phyloP scores from a whole-genome alignment of 2,113 vertebrate genomes.

The Bambusicola thoracicus region DNA sequence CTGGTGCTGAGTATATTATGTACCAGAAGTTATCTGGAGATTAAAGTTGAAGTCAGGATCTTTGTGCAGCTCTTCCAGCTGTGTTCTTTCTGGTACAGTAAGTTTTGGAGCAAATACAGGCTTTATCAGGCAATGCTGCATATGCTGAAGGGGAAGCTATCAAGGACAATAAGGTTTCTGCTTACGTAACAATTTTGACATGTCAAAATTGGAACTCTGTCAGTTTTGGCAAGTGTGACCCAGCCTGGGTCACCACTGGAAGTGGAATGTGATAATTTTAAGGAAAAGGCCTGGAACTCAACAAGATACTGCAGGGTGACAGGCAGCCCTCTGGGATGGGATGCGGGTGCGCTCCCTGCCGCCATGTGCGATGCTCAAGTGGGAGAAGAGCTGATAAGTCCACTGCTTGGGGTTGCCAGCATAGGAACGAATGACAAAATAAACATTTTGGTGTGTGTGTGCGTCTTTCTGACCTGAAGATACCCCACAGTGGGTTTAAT shows the following conservation, averaged over 20 bases:
- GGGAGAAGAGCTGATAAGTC: slow-evolving; percentile 51
- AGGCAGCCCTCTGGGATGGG: neutral
- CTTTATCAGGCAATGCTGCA: neutral
- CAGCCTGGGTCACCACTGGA: neutral
- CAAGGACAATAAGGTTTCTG: neutral
- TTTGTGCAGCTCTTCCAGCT: slow-evolving; percentile 41
- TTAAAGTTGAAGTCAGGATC: slow-evolving; percentile 25
- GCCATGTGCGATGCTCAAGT: slow-evolving; percentile 17
- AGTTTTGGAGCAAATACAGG: neutral
- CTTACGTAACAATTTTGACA: neutral
- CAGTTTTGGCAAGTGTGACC: neutral
- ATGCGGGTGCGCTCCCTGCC: neutral
- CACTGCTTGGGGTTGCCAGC: neutral
- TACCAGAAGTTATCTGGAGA: slow-evolving; percentile 46
- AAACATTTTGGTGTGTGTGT: neutral
- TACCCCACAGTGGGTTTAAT: neutral
- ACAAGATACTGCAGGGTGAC: neutral
- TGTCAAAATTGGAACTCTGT: slow-evolving; percentile 41
- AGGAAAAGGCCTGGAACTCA: slow-evolving; percentile 39
- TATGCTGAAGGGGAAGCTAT: neutral
- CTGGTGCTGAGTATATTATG: slow-evolving; percentile 5
- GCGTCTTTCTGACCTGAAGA: neutral
- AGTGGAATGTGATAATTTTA: slow-evolving; percentile 18
- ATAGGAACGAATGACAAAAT: slow-evolving; percentile 25
- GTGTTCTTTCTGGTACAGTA: neutral